These are phyloP conservation scores for Halichoerus grypus DNA, from an alignment of 2,113 vertebrate species.

Conservation along the genomic window DNA sequence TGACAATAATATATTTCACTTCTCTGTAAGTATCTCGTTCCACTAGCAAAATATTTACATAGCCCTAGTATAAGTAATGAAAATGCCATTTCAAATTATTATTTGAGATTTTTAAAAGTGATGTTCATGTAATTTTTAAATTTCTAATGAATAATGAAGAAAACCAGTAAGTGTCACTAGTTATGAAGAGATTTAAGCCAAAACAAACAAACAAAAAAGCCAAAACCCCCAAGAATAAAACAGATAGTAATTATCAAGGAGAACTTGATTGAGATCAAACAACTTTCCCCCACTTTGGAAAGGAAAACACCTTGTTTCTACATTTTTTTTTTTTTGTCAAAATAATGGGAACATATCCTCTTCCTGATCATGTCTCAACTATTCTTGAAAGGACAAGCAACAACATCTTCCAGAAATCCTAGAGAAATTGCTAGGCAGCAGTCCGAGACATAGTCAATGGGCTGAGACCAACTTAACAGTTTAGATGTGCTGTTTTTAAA, in stretches of 20 bases:
- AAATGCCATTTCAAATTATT: conserved; percentile 56
- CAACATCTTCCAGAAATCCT: conserved; percentile 52
- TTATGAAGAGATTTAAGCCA: conserved; percentile 38
- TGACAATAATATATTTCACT: background rate
- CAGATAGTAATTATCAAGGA: conserved; percentile 25
- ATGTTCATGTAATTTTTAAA: conserved; percentile 7
- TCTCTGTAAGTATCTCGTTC: background rate
- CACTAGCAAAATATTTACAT: conserved; percentile 32
- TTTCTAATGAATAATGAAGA: background rate
- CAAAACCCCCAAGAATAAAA: background rate
- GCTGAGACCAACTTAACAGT: background rate
- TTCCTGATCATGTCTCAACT: conserved; percentile 62
- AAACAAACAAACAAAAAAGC: background rate
- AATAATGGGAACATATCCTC: background rate
- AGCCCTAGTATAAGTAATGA: background rate
- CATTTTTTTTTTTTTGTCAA: background rate
- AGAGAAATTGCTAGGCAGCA: background rate
- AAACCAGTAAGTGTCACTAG: background rate
- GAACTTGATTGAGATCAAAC: conserved; percentile 51
- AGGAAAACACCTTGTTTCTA: background rate
- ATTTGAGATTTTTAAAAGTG: conserved; percentile 37
- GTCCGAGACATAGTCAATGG: background rate
- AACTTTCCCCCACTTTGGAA: background rate
- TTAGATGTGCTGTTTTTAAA: background rate
- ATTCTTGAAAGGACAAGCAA: conserved; percentile 61